Evolutionary conservation across 2,797 vertebrate genomes (phyloP), one percentile per base, ranked within the genome.

Genomic region (Phyllotis vaccarum): DNA sequence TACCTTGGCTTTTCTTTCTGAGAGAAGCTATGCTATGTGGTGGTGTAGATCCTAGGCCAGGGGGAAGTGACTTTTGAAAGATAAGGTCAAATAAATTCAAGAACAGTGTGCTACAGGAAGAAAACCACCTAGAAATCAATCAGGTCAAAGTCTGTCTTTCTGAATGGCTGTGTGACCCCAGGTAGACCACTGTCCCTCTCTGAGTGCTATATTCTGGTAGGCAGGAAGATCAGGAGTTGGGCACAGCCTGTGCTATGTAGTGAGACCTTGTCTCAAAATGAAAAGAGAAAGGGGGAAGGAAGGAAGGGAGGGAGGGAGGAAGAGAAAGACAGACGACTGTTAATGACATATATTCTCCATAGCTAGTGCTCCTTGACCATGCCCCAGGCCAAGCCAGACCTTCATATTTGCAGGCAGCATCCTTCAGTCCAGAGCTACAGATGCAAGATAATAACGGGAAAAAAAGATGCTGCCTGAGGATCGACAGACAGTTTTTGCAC

Each of bases 1-100:
- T 86, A 93, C 88, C 3, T 95, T 92, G 80, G 2, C 0, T 29
- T 76, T 43, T 66, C 22, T 14, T 87, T n/a, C 79, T 87, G 64
- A 43, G 0, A 24, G 0, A 90, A 90, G 40, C 31, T 11, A 12
- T 27, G 5, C 29, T 14, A 4, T 43, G 6, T 72, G 90, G 70
- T 83, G 40, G 11, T 90, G 72, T 43, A 83, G 88, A 72, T 90
- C 76, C 46, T 40, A 90, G 66, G 70, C n/a, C 72, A 86, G 82
- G 46, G 88, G 31, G 34, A 95, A 13, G 70, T 13, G 88, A 54
- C 70, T 62, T 90, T 82, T n/a, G 64, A 96, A 78, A 80, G 60
- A 79, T 34, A 72, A 93, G 75, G 86, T 72, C 16, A 78, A 92
- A 34, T 3, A 82, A 56, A 19, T 3, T 81, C 13, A 49, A 27